Evolutionary conservation across 2,797 vertebrate species (phyloP), one percentile per base, ranked within the genome.

Genomic region (Microtus obscurus): DNA sequence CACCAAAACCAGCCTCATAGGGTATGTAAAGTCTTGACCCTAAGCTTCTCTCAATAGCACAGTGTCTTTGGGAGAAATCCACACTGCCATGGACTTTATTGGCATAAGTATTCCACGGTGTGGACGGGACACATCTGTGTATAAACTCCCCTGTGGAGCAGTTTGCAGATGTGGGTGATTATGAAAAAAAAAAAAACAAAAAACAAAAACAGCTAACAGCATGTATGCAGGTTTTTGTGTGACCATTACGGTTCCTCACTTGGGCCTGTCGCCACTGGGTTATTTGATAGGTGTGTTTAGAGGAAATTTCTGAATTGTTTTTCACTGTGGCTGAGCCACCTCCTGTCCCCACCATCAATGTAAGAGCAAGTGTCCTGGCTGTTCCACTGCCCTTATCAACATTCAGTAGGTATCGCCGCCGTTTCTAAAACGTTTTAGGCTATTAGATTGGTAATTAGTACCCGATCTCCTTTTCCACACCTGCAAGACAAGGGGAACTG

Each of bases 91-190:
- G 40, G 27, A 12, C 31, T 21, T 65, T 83, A 83, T 31, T 83
- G 9, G 5, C 2, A 34, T 45, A 29, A 31, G 10, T 45, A 23
- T 45, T 76, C 73, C 40, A 37, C 0, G 1, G 1, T 9, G 21
- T 14, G 78, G 61, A 40, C 0, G 2, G 13, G 29, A 31, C 12
- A 11, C 1, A 13, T 17, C 10, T 63, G 65, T 19, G 4, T 45
- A 10, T 45, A 74, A n/a, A 25, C 12, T 14, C 27, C 2, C 40
- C 80, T 16, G 1, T 0, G 0, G 29, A 65, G 65, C 48, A 23
- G 48, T 59, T 67, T 93, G 51, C 61, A 67, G 61, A 19, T 45
- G 1, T 0, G 23, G 4, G 80, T 11, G 56, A 23, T 7, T 27
- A 45, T 59, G 13, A n/a, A 34, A 11, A 86, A n/a, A 79, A 17